A percentile compares a stretch with the other conserved stretches of the same genome.
phyloP scores from a whole-genome alignment of 2,797 vertebrate species.

The Salmo trutta region DNA sequence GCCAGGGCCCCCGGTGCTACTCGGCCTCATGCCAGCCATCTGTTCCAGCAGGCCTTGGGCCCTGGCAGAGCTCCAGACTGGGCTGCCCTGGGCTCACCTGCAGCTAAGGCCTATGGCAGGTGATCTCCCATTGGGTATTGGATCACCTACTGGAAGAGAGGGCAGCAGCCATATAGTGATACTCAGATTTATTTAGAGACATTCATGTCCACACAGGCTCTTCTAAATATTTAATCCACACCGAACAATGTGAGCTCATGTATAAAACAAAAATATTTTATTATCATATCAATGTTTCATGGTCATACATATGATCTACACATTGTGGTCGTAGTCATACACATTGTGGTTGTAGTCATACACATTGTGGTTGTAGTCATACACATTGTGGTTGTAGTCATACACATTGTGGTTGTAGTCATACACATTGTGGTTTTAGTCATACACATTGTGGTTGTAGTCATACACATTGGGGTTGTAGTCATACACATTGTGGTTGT shows the following conservation, averaged over 20 bases:
- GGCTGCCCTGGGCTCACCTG: too few relatives aligned
- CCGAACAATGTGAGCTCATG: neutral
- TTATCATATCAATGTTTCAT: neutral
- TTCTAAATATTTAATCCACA: neutral
- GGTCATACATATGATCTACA: neutral
- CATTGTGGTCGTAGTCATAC: too few relatives aligned
- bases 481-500: too few relatives aligned
- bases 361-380: too few relatives aligned
- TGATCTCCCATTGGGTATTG: slow-evolving; percentile 57
- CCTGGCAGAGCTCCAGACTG: slow-evolving; percentile 49
- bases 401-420: too few relatives aligned
- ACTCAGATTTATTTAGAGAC: slow-evolving; percentile 7
- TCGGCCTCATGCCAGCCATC: slow-evolving; percentile 45
- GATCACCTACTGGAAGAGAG: slow-evolving; percentile 47
- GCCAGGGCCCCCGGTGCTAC: slow-evolving; percentile 29
- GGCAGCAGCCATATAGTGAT: neutral
- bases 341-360: too few relatives aligned
- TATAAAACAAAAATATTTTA: neutral
- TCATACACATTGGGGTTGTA: too few relatives aligned
- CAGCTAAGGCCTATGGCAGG: slow-evolving; percentile 43
- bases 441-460: too few relatives aligned
- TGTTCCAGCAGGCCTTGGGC: slow-evolving; percentile 36
- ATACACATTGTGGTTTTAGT: too few relatives aligned
- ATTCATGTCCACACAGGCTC: slow-evolving; percentile 15
- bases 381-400: too few relatives aligned